Evolutionary conservation across 2,888 invertebrate genomes (phyloP).

Genomic region (Xylota segnis): DNA sequence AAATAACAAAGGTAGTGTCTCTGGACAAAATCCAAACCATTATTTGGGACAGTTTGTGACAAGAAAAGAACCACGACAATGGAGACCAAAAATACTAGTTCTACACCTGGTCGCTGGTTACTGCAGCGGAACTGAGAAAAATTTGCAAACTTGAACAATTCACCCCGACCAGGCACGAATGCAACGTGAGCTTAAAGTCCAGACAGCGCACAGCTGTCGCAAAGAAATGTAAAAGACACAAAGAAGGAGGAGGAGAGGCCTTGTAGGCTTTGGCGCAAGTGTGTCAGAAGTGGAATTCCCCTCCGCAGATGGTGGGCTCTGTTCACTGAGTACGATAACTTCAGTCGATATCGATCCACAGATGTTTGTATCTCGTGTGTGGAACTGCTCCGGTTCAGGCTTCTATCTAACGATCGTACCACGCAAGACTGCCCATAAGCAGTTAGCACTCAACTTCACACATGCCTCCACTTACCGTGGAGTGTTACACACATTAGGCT

Average conservation of each 20-base stretch:
- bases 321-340: not conserved
- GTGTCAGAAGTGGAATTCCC: conserved; percentile 29
- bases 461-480: not conserved
- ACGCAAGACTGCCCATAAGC: too few species aligned
- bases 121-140: conserved; percentile 11
- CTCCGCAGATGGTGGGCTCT: conserved; percentile 1
- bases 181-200: conserved; percentile 35
- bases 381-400: too few species aligned
- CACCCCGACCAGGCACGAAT: not conserved
- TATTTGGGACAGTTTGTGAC: conserved; percentile 43
- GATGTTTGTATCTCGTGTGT: too few species aligned
- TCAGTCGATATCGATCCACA: too few species aligned
- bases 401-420: too few species aligned
- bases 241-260: not conserved
- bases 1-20: not conserved
- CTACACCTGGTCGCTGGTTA: conserved; percentile 50
- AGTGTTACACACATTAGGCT: not conserved
- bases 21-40: not conserved
- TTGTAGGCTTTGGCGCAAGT: conserved; percentile 41
- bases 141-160: conserved; percentile 46
- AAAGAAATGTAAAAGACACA: not conserved
- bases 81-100: conserved; percentile 58
- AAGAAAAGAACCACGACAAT: conserved; percentile 18
- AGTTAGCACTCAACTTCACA: not conserved
- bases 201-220: conserved; percentile 1